Evolutionary conservation across 2,113 vertebrate genomes (phyloP).

Genomic region (Megaceryle maxima): DNA sequence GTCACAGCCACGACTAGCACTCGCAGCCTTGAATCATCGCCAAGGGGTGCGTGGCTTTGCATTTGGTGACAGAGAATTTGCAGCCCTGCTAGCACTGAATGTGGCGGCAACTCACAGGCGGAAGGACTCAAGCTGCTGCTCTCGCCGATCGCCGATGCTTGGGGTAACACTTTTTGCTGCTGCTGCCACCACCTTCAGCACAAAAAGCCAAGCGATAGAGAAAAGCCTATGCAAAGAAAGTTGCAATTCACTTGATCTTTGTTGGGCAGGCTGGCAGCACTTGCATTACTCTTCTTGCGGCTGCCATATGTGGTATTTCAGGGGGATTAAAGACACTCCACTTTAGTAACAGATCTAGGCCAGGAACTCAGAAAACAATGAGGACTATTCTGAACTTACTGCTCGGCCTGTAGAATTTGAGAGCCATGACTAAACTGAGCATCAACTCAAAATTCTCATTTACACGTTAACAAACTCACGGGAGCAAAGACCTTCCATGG

Average conservation of each 20-base stretch:
- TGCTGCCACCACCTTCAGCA: not conserved
- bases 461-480: not conserved
- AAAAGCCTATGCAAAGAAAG: not conserved
- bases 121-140: not conserved
- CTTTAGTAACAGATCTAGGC: not conserved
- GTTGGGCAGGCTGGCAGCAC: not conserved
- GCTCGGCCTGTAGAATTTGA: not conserved
- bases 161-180: not conserved
- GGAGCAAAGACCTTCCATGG: not conserved
- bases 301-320: not conserved
- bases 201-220: not conserved
- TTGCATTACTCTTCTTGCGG: not conserved
- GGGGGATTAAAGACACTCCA: not conserved
- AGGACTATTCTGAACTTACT: not conserved
- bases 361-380: not conserved
- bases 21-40: not conserved
- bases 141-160: not conserved
- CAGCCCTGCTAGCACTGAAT: not conserved
- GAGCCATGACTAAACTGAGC: not conserved
- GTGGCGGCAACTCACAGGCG: fast-evolving
- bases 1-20: not conserved
- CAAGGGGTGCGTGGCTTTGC: not conserved
- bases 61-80: not conserved
- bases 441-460: not conserved
- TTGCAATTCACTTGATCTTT: not conserved